Evolutionary conservation across 2,113 vertebrate species (phyloP).

Genomic region (Apteryx mantelli): DNA sequence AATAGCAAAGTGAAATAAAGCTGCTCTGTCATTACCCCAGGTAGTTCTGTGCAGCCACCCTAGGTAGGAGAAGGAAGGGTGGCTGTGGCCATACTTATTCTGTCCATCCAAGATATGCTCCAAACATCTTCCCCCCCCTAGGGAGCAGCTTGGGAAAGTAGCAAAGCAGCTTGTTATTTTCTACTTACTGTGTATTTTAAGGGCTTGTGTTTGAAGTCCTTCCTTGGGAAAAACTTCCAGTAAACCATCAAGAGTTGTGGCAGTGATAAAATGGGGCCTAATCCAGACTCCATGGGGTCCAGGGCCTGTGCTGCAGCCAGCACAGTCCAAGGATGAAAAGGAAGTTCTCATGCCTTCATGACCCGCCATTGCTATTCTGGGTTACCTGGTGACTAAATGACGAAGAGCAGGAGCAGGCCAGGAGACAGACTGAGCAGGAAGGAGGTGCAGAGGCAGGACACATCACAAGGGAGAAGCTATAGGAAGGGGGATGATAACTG

Average conservation of each 20-base stretch:
- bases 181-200: rapidly evolving
- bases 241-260: rapidly evolving
- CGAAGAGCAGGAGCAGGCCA: background rate
- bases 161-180: background rate
- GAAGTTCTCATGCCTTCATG: background rate
- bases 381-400: background rate
- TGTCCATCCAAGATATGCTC: background rate
- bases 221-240: background rate
- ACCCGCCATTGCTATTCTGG: background rate
- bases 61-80: background rate
- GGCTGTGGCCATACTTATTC: background rate
- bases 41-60: background rate
- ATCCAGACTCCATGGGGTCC: background rate
- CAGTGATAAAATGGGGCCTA: rapidly evolving
- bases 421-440: background rate
- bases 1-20: background rate
- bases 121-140: background rate
- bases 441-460: background rate
- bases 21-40: background rate
- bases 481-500: background rate
- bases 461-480: background rate
- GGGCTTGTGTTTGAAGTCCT: background rate
- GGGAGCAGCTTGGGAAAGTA: background rate
- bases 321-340: background rate
- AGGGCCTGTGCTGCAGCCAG: background rate